Conservation (phyloP, 2,113 vertebrate species). For the Cyanoderma ruficeps region DNA sequence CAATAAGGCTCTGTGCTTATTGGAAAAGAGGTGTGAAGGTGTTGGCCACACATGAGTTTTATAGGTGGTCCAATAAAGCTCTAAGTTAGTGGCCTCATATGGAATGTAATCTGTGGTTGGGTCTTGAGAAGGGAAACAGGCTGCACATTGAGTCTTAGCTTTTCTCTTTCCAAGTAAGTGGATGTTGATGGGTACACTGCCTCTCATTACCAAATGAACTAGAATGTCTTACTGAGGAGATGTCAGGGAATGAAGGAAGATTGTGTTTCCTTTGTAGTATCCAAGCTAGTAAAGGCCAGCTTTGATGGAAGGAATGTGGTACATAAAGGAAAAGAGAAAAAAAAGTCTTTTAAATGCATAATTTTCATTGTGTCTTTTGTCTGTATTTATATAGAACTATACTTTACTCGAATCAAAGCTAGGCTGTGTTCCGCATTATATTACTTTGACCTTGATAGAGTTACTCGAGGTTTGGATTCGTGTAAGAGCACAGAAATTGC, state of each 20-base stretch:
- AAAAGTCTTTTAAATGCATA: neutral
- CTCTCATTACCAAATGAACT: neutral
- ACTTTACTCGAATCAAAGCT: neutral
- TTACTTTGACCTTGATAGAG: slow-evolving; percentile 52
- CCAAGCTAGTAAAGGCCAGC: neutral
- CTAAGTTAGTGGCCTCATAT: neutral
- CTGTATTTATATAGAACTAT: neutral
- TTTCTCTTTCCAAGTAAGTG: neutral
- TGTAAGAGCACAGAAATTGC: slow-evolving; percentile 29
- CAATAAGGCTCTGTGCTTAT: neutral
- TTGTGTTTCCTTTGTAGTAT: neutral
- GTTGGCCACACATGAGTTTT: neutral
- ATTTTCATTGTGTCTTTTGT: neutral
- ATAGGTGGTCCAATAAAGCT: neutral
- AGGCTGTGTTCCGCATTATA: slow-evolving; percentile 9
- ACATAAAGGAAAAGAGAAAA: neutral
- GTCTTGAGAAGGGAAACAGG: neutral
- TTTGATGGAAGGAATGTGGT: neutral
- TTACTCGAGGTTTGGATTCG: neutral
- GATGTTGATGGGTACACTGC: neutral
- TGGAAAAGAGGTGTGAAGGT: neutral
- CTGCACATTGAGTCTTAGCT: neutral
- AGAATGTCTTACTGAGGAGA: neutral
- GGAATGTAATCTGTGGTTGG: neutral
- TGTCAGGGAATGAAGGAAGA: neutral